Conservation (phyloP, 2,888 invertebrate genomes). For the Catocala fraxini region DNA sequence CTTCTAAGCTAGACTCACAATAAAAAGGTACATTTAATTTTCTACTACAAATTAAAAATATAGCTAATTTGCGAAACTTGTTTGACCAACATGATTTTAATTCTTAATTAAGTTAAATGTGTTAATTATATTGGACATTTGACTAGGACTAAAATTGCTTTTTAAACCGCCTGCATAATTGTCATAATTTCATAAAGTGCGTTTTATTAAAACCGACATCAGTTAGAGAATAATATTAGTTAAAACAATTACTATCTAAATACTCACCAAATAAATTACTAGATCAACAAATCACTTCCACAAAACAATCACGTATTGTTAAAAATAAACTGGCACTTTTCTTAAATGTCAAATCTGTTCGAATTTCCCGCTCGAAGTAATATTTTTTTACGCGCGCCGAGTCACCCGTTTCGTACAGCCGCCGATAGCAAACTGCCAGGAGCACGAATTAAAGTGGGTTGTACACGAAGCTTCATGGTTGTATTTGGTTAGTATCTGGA, state of each 20-base stretch:
- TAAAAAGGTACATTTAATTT: too few relatives aligned
- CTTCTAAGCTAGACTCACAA: too few relatives aligned
- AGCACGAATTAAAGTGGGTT: slow-evolving; percentile 11
- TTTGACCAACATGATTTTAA: too few relatives aligned
- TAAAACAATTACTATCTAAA: neutral
- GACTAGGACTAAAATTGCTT: too few relatives aligned
- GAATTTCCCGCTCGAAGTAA: slow-evolving; percentile 18
- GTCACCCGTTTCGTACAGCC: slow-evolving; percentile 31
- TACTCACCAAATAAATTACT: neutral
- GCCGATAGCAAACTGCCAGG: slow-evolving; percentile 31
- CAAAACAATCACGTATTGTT: neutral
- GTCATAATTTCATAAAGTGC: too few relatives aligned
- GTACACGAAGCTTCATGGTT: neutral
- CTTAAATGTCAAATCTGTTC: neutral
- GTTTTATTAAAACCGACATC: too few relatives aligned
- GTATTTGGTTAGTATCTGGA: neutral
- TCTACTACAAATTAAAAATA: too few relatives aligned
- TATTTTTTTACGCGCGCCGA: slow-evolving; percentile 9
- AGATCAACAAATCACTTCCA: neutral
- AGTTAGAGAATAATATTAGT: neutral
- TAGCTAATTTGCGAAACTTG: too few relatives aligned
- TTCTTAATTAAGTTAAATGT: too few relatives aligned
- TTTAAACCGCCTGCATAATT: too few relatives aligned
- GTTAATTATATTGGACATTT: too few relatives aligned
- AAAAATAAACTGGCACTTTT: neutral